Evolutionary conservation across 1,140 invertebrate genomes (phyloP).

Genomic region (Triops longicaudatus): DNA sequence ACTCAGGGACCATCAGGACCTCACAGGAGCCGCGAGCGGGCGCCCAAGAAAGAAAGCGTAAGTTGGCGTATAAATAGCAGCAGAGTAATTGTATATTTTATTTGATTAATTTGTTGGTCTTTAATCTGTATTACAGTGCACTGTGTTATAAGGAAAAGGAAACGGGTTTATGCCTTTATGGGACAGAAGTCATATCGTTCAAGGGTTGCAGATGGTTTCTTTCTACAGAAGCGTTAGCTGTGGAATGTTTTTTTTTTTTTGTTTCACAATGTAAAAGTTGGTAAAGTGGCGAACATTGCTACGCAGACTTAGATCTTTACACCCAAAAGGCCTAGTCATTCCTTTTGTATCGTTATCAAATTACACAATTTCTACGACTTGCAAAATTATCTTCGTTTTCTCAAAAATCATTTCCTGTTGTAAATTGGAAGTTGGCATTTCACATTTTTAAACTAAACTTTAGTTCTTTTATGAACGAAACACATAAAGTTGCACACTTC

Average conservation of each 20-base stretch:
- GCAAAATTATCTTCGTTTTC: background rate
- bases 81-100: background rate
- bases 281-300: background rate
- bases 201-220: background rate
- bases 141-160: conserved; percentile 17
- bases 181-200: background rate
- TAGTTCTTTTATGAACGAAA: no score
- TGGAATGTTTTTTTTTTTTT: background rate
- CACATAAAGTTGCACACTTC: no score
- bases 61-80: background rate
- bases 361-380: conserved; percentile 12
- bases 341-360: conserved; percentile 5
- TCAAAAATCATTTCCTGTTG: background rate
- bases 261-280: background rate
- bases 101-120: background rate
- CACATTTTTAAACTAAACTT: no score
- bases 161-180: background rate
- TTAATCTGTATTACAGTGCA: conserved; percentile 17
- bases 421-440: no score
- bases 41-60: conserved; percentile 29
- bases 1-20: conserved; percentile 20
- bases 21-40: conserved; percentile 24
- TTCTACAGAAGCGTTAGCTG: background rate
- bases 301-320: conserved; percentile 2
- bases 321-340: conserved; percentile 7